These are phyloP conservation scores for Centropus bengalensis DNA, from an alignment of 2,113 vertebrate species.

Conservation along the genomic window DNA sequence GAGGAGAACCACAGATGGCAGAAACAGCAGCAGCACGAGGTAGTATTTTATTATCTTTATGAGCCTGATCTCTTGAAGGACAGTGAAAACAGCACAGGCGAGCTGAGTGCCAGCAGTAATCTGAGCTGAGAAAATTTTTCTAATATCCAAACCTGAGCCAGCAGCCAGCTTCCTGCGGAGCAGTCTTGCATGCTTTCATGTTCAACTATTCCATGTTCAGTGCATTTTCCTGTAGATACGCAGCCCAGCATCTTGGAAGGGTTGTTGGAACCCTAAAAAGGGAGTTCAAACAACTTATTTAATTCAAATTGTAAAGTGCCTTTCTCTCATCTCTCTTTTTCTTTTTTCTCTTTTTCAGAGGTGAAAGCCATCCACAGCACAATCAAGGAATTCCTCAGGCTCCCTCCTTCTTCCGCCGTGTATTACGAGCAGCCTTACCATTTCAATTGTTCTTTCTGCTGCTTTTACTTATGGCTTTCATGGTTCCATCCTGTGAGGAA, in stretches of 20 bases:
- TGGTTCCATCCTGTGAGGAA: slow-evolving; percentile 84
- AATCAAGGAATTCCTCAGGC: slow-evolving; percentile 7
- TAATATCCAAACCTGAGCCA: too few relatives aligned
- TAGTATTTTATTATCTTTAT: slow-evolving; percentile 2
- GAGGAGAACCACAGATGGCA: background rate
- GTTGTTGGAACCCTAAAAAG: background rate
- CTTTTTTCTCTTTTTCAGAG: slow-evolving; percentile 51
- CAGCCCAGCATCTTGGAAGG: too few relatives aligned
- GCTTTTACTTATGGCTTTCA: slow-evolving; percentile 84
- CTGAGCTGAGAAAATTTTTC: background rate
- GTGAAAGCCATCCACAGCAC: background rate
- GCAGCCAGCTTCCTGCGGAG: too few relatives aligned
- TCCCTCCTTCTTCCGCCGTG: slow-evolving; percentile 82
- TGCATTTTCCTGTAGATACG: too few relatives aligned
- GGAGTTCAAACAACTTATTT: background rate
- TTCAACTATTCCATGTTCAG: too few relatives aligned
- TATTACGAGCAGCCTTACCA: slow-evolving; percentile 85
- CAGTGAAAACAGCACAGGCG: background rate
- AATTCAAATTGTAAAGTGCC: background rate
- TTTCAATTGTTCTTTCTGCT: slow-evolving; percentile 86
- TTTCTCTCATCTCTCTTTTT: too few relatives aligned
- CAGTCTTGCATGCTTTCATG: too few relatives aligned
- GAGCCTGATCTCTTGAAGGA: background rate
- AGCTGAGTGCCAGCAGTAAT: background rate
- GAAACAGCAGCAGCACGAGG: slow-evolving; percentile 46